Conservation (phyloP, 2,888 invertebrate species). For the Synanthedon myopaeformis region DNA sequence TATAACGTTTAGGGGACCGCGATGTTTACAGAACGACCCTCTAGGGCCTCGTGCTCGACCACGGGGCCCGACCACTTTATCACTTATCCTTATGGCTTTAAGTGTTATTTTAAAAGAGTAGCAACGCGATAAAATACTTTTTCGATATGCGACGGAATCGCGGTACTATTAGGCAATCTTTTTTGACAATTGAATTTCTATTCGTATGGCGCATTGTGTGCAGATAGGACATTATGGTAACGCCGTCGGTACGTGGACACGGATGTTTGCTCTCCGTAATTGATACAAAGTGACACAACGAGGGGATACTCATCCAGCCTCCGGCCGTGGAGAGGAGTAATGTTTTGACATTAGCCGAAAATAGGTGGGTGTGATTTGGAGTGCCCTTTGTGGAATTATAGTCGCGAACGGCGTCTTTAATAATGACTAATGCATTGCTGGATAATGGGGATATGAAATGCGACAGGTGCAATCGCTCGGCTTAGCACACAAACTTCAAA, state of each 20-base stretch:
- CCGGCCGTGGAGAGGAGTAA: conserved; percentile 47
- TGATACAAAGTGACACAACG: conserved; percentile 68
- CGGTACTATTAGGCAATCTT: conserved; percentile 62
- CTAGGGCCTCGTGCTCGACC: conserved; percentile 30
- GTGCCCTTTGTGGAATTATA: conserved; percentile 71
- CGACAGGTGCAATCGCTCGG: conserved; percentile 57
- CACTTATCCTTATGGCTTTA: conserved; percentile 33
- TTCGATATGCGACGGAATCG: conserved; percentile 33
- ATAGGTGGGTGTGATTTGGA: conserved; percentile 69
- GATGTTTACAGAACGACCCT: conserved; percentile 66
- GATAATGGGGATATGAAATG: conserved; percentile 56
- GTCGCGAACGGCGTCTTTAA: conserved; percentile 65
- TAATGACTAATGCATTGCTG: conserved; percentile 68
- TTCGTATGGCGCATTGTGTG: conserved; percentile 42
- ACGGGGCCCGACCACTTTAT: conserved; percentile 30
- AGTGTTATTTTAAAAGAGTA: conserved; percentile 31
- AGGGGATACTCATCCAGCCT: conserved; percentile 59
- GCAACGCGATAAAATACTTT: conserved; percentile 36
- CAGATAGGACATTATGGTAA: conserved; percentile 51
- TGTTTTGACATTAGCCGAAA: conserved; percentile 67
- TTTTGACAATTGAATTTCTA: conserved; percentile 65
- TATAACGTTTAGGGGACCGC: conserved; percentile 69
- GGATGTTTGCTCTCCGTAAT: conserved; percentile 69
- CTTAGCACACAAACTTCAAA: neutral
- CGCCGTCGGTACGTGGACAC: conserved; percentile 23